phyloP scores from a whole-genome alignment of 1,140 invertebrate species.

The Drosophila ohnishii region DNA sequence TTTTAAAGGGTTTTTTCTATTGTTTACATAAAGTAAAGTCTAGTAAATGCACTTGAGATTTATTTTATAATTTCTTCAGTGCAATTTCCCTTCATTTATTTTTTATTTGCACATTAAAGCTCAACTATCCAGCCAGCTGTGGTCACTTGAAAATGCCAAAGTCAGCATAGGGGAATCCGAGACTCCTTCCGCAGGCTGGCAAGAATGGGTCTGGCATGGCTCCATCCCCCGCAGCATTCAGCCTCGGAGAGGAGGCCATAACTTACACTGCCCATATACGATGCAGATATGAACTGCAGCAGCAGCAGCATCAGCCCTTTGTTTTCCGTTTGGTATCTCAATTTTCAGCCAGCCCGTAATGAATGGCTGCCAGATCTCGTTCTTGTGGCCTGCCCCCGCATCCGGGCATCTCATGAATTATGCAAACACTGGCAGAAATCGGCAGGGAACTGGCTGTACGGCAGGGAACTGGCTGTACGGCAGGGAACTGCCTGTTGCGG shows the following conservation, averaged over 20 bases:
- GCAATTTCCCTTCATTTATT: neutral
- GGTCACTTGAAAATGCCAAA: constrained; percentile 26
- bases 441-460: constrained; percentile 5
- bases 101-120: constrained; percentile 1
- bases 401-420: constrained; percentile 36
- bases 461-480: constrained; percentile 6
- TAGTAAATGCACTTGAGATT: neutral
- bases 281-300: constrained; percentile 30
- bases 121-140: constrained; percentile 5
- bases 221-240: constrained; percentile 6
- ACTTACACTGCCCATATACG: constrained; percentile 53
- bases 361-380: constrained; percentile 43
- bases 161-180: constrained; percentile 26
- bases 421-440: constrained; percentile 28
- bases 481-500: constrained; percentile 13
- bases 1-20: neutral
- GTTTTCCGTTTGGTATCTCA: constrained; percentile 47
- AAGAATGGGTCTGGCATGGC: neutral
- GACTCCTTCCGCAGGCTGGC: constrained; percentile 16
- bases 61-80: neutral
- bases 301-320: constrained; percentile 24
- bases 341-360: constrained; percentile 37
- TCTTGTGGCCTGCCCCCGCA: constrained; percentile 29
- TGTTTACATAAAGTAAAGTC: neutral
- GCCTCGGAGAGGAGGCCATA: constrained; percentile 16